A percentile compares a stretch with the other conserved stretches of the same genome.
phyloP scores from a whole-genome alignment of 1,140 invertebrate species.

The Thalassaphorura encarpata region DNA sequence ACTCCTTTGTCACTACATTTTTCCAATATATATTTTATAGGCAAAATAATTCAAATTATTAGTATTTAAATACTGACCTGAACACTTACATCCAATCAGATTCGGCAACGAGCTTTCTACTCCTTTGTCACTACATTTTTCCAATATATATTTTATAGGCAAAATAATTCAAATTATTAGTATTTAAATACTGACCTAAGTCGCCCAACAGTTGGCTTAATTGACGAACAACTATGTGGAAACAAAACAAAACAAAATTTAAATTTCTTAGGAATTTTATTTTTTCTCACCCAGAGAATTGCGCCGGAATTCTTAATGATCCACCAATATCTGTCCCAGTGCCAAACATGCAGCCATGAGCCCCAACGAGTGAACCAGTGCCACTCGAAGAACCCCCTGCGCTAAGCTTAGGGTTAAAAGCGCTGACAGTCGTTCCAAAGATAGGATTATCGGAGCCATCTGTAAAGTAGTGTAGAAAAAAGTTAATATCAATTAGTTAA shows the following conservation, averaged over 20 bases:
- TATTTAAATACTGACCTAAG: slow-evolving; percentile 8
- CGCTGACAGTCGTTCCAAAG: slow-evolving; percentile 26
- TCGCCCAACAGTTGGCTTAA: slow-evolving; percentile 23
- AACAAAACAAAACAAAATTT: no score
- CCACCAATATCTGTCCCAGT: slow-evolving; percentile 44
- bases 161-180: neutral
- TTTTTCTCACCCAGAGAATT: no score
- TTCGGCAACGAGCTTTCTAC: slow-evolving; percentile 22
- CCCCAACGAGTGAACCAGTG: slow-evolving; percentile 26
- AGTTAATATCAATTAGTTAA: neutral
- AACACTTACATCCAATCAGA: slow-evolving; percentile 21
- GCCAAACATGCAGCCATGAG: slow-evolving; percentile 18
- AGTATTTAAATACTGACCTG: neutral
- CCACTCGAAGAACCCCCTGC: slow-evolving; percentile 28
- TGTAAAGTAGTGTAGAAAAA: neutral
- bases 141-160: neutral
- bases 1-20: no score
- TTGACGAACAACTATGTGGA: slow-evolving; percentile 21
- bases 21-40: neutral
- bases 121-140: slow-evolving; percentile 16
- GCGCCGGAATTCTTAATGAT: slow-evolving; percentile 21
- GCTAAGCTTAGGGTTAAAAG: slow-evolving; percentile 16
- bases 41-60: neutral
- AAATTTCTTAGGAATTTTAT: no score
- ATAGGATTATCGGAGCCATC: slow-evolving; percentile 27